Percentiles rank a stretch among this genome's conserved stretches.
These are phyloP conservation scores for Zaprionus lineosus DNA, from an alignment of 2,888 invertebrate species.

Conservation along the genomic window DNA sequence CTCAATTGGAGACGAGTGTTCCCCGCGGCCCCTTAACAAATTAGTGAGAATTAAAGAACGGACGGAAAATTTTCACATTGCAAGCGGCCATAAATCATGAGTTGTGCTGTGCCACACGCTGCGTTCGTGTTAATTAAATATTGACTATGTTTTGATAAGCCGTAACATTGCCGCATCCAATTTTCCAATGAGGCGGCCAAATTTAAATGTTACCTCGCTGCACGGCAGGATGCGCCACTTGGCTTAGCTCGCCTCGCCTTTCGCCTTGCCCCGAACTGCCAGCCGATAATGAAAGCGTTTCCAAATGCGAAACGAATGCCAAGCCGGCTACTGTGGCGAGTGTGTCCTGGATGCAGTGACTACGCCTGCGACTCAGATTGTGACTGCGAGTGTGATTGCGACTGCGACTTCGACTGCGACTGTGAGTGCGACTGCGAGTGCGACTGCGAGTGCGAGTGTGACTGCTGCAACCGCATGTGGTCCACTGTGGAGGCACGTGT, in stretches of 20 bases:
- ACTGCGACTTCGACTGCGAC: not conserved
- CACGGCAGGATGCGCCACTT: constrained; percentile 70
- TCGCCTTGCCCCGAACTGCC: constrained; percentile 17
- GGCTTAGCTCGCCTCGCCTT: not conserved
- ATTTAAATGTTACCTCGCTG: constrained; percentile 59
- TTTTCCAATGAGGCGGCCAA: constrained; percentile 36
- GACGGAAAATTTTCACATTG: constrained; percentile 30
- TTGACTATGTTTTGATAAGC: constrained; percentile 78
- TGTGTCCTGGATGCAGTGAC: constrained; percentile 35
- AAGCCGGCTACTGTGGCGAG: constrained; percentile 72
- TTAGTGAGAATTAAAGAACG: constrained; percentile 30
- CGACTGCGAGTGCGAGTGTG: not conserved
- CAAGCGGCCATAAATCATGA: constrained; percentile 65
- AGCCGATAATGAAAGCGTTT: constrained; percentile 77
- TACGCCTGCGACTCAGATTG: not conserved
- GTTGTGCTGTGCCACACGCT: constrained; percentile 57
- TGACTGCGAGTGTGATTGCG: not conserved
- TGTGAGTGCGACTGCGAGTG: not conserved
- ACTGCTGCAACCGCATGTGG: constrained; percentile 64
- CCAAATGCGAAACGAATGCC: constrained; percentile 81
- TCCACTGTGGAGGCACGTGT: constrained; percentile 75
- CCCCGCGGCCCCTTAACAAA: constrained; percentile 41
- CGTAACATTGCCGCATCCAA: constrained; percentile 64
- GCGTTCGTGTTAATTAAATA: constrained; percentile 78
- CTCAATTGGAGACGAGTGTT: constrained; percentile 34